Evolutionary conservation across 2,113 vertebrate genomes (phyloP), one percentile per base, ranked within the genome.

Genomic region (Numenius arquata): DNA sequence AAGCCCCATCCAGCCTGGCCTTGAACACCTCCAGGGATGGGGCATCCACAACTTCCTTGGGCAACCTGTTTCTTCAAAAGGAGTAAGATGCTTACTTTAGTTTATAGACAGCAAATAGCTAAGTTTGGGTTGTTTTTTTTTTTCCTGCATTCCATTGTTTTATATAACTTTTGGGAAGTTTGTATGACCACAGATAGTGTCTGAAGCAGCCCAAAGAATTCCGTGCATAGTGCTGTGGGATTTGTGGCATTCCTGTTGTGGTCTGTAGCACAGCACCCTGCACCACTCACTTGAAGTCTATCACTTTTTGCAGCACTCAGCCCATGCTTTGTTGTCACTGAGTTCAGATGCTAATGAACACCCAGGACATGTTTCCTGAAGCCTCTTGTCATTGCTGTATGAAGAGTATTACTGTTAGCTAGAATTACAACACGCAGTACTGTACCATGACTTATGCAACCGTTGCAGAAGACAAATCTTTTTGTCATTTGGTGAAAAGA

Each of bases 181-280:
- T 76, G 7, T 52, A 47, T 25, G 17, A 34, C 36, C 36, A 47
- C 6, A 12, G 43, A 19, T 21, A 40, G 20, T 19, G 15, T 45
- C 65, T 89, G 68, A 84, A 63, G 11, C 29, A 56, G 65, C 19
- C n/a, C 1, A 2, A 12, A 3, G 9, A 41, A n/a, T 80, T 47
- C 59, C 77, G 50, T 15, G 18, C 16, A 6, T 4, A 27, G 12
- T 1, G 2, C 27, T 70, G 67, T 12, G 30, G 38, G 3, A 67
- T 78, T 4, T 26, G 38, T 21, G 52, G 12, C 16, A 10, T 29
- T 58, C 53, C 38, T 1, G 2, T 13, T 25, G 19, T 0, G 0
- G 18, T 40, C n/a, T 32, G 52, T 38, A 11, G 22, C 25, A 43
- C 11, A 53, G 80, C 43, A 55, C 23, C 36, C 59, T 27, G 9